Conservation (phyloP, 2,113 vertebrate species). For the Melozone crissalis region DNA sequence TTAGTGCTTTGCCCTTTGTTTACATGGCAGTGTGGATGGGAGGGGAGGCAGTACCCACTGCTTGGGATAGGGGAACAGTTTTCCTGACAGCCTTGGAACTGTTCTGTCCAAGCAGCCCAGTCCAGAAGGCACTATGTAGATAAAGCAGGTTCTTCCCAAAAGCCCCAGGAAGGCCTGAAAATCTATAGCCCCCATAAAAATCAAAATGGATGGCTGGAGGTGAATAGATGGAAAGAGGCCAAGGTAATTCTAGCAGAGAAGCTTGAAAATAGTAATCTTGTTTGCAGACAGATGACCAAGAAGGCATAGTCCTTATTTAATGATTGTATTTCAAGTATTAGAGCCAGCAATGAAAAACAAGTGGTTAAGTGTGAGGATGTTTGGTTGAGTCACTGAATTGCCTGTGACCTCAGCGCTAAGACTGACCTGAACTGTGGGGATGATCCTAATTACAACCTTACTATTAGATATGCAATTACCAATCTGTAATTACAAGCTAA, state of each 20-base stretch:
- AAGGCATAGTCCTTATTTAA: background rate
- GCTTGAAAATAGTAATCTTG: background rate
- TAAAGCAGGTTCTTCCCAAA: background rate
- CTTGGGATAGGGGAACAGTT: background rate
- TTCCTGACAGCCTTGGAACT: accelerated
- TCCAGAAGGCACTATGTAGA: accelerated
- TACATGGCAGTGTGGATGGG: background rate
- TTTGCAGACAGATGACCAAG: background rate
- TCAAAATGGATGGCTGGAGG: background rate
- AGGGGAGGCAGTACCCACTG: background rate
- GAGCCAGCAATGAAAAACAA: background rate
- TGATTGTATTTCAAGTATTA: background rate
- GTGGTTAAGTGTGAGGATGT: background rate
- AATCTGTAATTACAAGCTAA: background rate
- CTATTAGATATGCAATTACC: background rate
- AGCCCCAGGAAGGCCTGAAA: background rate
- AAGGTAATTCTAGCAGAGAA: background rate
- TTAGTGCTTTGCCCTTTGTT: background rate
- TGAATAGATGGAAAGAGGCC: background rate
- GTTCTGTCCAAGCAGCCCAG: background rate
- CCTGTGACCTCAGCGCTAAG: conserved; percentile 6
- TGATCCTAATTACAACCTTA: background rate
- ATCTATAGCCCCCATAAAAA: background rate
- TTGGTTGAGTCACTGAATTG: background rate
- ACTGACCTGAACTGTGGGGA: background rate